A percentile compares a stretch with the other conserved stretches of the same genome.
Evolutionary conservation across 2,113 vertebrate species (phyloP).

Genomic region (Pelmatolapia mariae): DNA sequence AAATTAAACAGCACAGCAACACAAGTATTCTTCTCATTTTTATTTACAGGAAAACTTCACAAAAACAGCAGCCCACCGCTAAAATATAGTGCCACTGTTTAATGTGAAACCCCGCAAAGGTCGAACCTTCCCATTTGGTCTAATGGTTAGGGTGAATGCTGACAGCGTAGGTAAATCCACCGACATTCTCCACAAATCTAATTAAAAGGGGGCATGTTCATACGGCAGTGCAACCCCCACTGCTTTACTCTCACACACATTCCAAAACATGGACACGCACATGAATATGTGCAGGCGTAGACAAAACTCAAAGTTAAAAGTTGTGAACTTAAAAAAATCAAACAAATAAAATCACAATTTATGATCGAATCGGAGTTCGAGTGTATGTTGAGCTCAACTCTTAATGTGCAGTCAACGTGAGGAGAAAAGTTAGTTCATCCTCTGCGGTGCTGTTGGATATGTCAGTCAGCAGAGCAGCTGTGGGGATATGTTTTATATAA

Average conservation of each 20-base stretch:
- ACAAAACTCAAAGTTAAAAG: background rate
- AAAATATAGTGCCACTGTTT: constrained; percentile 3
- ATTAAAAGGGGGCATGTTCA: constrained; percentile 66
- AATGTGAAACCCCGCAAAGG: constrained; percentile 2
- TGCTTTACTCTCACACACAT: constrained; percentile 23
- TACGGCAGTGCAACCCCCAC: constrained; percentile 51
- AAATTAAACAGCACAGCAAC: background rate
- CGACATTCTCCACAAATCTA: constrained; percentile 77
- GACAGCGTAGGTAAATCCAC: constrained; percentile 67
- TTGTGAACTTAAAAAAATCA: background rate
- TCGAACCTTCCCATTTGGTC: constrained; percentile 48
- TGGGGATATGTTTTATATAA: constrained; percentile 68
- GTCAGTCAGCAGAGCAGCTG: constrained; percentile 65
- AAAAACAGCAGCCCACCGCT: background rate
- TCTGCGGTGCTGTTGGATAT: constrained; percentile 38
- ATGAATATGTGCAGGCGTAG: background rate
- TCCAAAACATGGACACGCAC: background rate
- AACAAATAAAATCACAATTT: background rate
- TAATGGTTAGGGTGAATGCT: constrained; percentile 53
- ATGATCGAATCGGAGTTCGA: background rate
- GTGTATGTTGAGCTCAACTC: background rate
- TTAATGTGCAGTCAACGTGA: constrained; percentile 6
- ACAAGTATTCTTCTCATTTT: background rate
- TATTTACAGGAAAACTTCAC: background rate
- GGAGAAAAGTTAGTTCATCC: constrained; percentile 28